phyloP scores from a whole-genome alignment of 2,113 vertebrate genomes.

The Pangasianodon gigas region DNA sequence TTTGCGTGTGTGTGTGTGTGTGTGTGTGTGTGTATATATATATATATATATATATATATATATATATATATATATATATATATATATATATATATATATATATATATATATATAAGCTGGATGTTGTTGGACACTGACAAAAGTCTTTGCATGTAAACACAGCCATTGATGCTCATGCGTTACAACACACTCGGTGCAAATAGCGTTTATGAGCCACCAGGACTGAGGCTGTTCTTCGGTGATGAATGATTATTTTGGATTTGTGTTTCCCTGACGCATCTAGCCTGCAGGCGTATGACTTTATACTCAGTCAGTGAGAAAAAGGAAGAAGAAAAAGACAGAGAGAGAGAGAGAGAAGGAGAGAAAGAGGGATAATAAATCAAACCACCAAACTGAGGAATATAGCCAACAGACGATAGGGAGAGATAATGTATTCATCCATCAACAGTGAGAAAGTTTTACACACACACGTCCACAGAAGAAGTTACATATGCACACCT shows the following conservation, averaged over 20 bases:
- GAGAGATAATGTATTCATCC: not conserved
- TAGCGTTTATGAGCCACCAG: not conserved
- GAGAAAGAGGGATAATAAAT: conserved; percentile 20
- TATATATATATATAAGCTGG: too few species aligned
- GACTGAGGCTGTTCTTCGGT: not conserved
- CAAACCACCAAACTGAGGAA: conserved; percentile 14
- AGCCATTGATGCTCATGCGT: not conserved
- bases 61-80: too few species aligned
- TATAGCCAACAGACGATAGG: not conserved
- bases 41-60: too few species aligned
- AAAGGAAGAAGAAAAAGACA: not conserved
- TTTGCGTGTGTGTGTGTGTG: too few species aligned
- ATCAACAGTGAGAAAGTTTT: not conserved
- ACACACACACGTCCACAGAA: not conserved
- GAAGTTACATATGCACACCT: not conserved
- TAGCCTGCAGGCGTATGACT: not conserved
- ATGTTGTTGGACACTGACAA: too few species aligned
- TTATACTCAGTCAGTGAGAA: conserved; percentile 5
- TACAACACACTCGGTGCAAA: not conserved
- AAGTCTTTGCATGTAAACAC: not conserved
- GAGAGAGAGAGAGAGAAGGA: conserved; percentile 1
- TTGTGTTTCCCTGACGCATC: conserved; percentile 9
- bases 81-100: too few species aligned
- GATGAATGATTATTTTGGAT: conserved; percentile 29
- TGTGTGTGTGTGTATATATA: too few species aligned